Base-by-base conservation (phyloP, 2,113 vertebrate species). In the Lucifuga dentata region DNA sequence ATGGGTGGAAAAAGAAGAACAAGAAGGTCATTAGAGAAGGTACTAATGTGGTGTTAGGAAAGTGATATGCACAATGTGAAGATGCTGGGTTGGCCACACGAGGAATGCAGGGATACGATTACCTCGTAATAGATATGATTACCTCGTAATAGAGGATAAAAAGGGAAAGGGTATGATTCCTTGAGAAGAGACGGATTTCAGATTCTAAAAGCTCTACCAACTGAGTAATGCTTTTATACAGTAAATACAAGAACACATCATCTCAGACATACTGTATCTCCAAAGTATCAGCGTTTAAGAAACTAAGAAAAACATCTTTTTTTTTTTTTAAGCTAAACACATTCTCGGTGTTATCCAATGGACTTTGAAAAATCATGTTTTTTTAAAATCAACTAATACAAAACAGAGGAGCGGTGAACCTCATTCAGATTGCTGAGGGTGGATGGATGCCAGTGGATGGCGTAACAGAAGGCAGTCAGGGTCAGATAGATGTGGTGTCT, bases 1-100 rank as follows among this genome's bases (percentile, higher is more conserved):
- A 63, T 55, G 68, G 48, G 76, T 69, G 68, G 80, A 81, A 76
- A 84, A 60, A 63, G 61, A 79, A 46, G 84, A 65, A 61, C 63
- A 70, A 76, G 77, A 67, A 48, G 64, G 79, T 66, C 57, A 55
- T 11, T 50, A n/a, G 51, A 26, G 69, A 44, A 24, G 73, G 33
- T 23, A 46, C 60, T 72, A 82, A 86, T 78, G 74, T 73, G 84
- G 73, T 85, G 83, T 40, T 5, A 24, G 80, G 70, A 88, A 90
- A 2, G 35, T 19, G 81, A 90, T 86, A 69, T 3, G 23, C 32
- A 64, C 76, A 88, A 89, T 84, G 77, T 89, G 75, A 79, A 70
- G 63, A 43, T 45, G 3, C 23, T 16, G 78, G 57, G 65, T 43
- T 23, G 78, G 76, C 5, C n/a, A 81, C 46, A 60, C 32, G 13